Base-by-base conservation (phyloP, 2,888 invertebrate species). In the Drosophila histrio region DNA sequence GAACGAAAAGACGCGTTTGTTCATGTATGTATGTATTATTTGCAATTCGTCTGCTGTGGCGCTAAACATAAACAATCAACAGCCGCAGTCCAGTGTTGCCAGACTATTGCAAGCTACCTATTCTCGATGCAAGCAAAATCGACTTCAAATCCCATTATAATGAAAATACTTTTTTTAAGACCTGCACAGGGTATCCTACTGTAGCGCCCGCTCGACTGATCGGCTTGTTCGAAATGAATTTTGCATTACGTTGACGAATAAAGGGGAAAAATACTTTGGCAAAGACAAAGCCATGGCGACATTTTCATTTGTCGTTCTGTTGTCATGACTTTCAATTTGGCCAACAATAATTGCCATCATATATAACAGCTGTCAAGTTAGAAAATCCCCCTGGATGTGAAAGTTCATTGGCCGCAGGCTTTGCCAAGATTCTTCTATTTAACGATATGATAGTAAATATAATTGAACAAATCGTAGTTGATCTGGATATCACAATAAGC, bases 191-290 rank as follows among this genome's bases (percentile, higher is more conserved):
- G n/a, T n/a, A n/a, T n/a, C n/a, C n/a, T n/a, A n/a, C n/a, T n/a
- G n/a, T n/a, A n/a, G n/a, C n/a, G n/a, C n/a, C n/a, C n/a, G n/a
- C n/a, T n/a, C n/a, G n/a, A n/a, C n/a, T n/a, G n/a, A n/a, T n/a
- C n/a, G n/a, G n/a, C n/a, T n/a, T n/a, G n/a, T n/a, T 68, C 70
- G 36, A 70, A 79, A 86, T 77, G 77, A 83, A 71, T 79, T 70
- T 49, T 73, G 44, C 70, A 66, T 56, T 77, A 70, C 54, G 60
- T 54, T 52, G 64, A 67, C 64, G 62, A 68, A 68, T 47, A 19
- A 30, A 54, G 17, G 30, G 44, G 24, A 13, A 41, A 13, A 50
- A 46, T 11, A 38, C 28, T 30, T 38, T 39, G 60, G 28, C 53
- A 13, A 53, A 60, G 56, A 58, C 30, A 75, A 65, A 71, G 44